phyloP scores from a whole-genome alignment of 1,140 invertebrate genomes.

The Bombus waltoni region DNA sequence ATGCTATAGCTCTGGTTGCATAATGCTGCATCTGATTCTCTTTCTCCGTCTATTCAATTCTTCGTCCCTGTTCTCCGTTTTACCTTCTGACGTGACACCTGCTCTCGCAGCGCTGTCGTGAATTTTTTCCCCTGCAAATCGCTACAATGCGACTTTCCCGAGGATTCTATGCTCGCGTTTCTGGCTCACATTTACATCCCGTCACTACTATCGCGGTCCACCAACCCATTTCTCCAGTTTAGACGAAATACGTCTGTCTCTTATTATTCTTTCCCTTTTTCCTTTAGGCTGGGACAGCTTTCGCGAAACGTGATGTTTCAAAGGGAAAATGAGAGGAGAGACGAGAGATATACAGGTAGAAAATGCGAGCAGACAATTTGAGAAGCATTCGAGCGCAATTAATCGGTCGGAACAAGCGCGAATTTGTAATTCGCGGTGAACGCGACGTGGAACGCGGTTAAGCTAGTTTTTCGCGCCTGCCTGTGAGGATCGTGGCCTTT shows the following conservation, averaged over 20 bases:
- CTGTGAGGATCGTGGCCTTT: conserved; percentile 12
- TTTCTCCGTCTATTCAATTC: neutral
- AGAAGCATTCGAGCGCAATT: conserved; percentile 3
- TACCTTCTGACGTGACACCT: conserved; percentile 14
- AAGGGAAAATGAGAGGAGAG: neutral
- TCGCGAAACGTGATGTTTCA: neutral
- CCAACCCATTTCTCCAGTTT: conserved; percentile 12
- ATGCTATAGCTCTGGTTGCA: conserved; percentile 29
- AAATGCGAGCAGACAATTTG: neutral
- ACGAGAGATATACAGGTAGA: neutral
- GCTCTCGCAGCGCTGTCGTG: conserved; percentile 8
- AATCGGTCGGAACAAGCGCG: conserved; percentile 5
- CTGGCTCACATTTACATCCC: neutral
- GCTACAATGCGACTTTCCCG: neutral
- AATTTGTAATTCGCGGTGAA: conserved; percentile 22
- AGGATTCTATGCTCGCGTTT: conserved; percentile 2
- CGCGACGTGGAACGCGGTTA: neutral
- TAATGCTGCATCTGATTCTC: conserved; percentile 55
- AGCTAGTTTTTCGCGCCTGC: conserved; percentile 18
- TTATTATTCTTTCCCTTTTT: neutral
- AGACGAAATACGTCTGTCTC: neutral
- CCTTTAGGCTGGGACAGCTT: neutral
- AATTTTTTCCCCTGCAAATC: neutral
- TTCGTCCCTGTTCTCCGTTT: neutral
- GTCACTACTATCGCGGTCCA: neutral